Percentiles rank a stretch among this genome's conserved stretches.
Evolutionary conservation across 2,797 vertebrate genomes (phyloP).

Genomic region (Hydrolagus colliei): DNA sequence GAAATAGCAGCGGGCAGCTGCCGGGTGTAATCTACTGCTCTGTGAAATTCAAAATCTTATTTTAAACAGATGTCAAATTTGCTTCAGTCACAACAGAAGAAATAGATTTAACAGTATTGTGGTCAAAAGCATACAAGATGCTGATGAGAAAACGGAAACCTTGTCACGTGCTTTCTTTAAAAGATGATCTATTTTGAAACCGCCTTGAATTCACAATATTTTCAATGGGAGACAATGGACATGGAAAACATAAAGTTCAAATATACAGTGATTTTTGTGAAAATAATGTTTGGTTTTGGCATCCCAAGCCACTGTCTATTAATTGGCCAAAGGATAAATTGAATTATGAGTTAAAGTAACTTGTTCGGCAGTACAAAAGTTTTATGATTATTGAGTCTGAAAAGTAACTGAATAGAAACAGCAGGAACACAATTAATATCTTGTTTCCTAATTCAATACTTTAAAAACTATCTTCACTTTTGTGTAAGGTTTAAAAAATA

Average conservation of each 20-base stretch:
- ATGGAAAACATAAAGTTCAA: not conserved
- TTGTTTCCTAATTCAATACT: not conserved
- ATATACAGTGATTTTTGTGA: not conserved
- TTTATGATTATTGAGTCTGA: not conserved
- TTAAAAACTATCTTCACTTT: not conserved
- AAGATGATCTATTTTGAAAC: not conserved
- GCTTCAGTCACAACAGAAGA: not conserved
- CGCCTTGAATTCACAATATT: not conserved
- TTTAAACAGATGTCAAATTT: conserved; percentile 22
- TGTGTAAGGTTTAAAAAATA: no score
- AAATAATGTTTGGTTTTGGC: not conserved
- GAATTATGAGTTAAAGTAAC: not conserved
- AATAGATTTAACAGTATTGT: not conserved
- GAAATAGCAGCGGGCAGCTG: not conserved
- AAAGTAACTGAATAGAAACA: not conserved
- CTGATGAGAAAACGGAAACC: not conserved
- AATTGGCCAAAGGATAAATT: not conserved
- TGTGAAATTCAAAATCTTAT: not conserved
- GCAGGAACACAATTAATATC: not conserved
- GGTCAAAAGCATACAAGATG: not conserved
- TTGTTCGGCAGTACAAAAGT: not conserved
- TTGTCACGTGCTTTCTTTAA: not conserved
- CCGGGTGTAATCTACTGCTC: not conserved
- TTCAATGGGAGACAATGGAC: not conserved
- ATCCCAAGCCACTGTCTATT: not conserved